These are phyloP conservation scores for Pimephales promelas DNA, from an alignment of 2,113 vertebrate genomes.

Conservation along the genomic window DNA sequence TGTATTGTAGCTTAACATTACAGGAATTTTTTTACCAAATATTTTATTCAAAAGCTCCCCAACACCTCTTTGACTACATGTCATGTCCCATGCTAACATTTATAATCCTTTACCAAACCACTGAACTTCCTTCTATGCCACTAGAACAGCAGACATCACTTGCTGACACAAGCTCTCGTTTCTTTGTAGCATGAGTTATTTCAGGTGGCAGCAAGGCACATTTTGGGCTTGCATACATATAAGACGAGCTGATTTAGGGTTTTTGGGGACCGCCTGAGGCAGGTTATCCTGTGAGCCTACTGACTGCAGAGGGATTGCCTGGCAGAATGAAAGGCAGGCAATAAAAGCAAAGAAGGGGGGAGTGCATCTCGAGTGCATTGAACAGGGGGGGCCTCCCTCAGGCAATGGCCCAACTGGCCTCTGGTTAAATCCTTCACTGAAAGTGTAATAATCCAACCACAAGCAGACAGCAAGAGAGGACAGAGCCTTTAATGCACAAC, in stretches of 20 bases:
- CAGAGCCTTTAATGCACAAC: slow-evolving; percentile 72
- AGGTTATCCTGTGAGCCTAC: slow-evolving; percentile 82
- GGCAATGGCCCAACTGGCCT: slow-evolving; percentile 83
- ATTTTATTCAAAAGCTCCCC: slow-evolving; percentile 11
- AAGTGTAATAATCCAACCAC: slow-evolving; percentile 83
- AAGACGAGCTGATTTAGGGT: slow-evolving; percentile 78
- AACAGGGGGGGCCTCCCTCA: slow-evolving; percentile 79
- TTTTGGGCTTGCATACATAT: slow-evolving; percentile 74
- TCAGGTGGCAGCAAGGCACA: slow-evolving; percentile 65
- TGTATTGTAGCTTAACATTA: neutral
- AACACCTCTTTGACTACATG: neutral
- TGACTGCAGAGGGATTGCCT: slow-evolving; percentile 82
- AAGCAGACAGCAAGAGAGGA: slow-evolving; percentile 70
- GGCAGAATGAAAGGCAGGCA: slow-evolving; percentile 83
- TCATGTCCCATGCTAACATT: slow-evolving; percentile 22
- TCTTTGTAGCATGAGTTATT: slow-evolving; percentile 60
- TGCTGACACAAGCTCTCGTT: slow-evolving; percentile 22
- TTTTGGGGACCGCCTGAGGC: slow-evolving; percentile 79
- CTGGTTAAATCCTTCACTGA: slow-evolving; percentile 85
- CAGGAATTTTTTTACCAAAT: neutral
- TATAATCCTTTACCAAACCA: slow-evolving; percentile 24
- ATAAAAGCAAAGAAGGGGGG: slow-evolving; percentile 70
- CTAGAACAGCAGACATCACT: slow-evolving; percentile 40
- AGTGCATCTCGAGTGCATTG: slow-evolving; percentile 64
- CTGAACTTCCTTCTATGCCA: slow-evolving; percentile 21